Conservation (phyloP, 2,888 invertebrate genomes). For the Antitype chi region DNA sequence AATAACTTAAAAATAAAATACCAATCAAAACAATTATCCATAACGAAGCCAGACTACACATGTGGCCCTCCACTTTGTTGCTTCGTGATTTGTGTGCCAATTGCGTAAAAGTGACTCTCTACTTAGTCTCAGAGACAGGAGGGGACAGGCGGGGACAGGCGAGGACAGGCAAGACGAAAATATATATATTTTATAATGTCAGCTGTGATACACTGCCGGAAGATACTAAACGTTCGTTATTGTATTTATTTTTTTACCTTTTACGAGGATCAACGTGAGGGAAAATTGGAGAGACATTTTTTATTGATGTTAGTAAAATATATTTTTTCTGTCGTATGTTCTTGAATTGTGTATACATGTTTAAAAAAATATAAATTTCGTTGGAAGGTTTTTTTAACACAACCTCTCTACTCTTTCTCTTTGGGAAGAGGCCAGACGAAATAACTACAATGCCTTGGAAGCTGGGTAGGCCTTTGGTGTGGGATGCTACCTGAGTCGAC, state of each 20-base stretch:
- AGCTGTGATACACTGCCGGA: constrained; percentile 41
- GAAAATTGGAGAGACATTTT: constrained; percentile 21
- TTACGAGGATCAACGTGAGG: constrained; percentile 55
- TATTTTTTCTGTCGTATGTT: neutral
- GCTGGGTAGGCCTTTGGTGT: no score
- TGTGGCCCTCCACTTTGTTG: constrained; percentile 64
- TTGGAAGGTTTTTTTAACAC: neutral
- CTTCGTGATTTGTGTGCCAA: constrained; percentile 79
- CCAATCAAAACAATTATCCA: neutral
- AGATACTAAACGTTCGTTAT: constrained; percentile 60
- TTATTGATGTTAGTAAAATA: constrained; percentile 17
- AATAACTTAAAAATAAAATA: neutral
- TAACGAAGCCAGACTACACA: constrained; percentile 57
- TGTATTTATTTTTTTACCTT: constrained; percentile 58
- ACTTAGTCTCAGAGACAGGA: constrained; percentile 63
- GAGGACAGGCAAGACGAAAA: constrained; percentile 34
- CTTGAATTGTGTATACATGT: neutral
- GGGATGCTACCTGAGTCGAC: no score
- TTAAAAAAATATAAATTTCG: neutral
- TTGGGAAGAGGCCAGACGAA: no score
- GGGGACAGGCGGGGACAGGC: constrained; percentile 19
- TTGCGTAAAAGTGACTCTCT: constrained; percentile 76
- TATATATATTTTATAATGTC: constrained; percentile 59
- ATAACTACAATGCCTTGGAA: no score
- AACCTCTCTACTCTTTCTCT: neutral